Conservation (phyloP, 2,113 vertebrate species). For the Echinops telfairi region DNA sequence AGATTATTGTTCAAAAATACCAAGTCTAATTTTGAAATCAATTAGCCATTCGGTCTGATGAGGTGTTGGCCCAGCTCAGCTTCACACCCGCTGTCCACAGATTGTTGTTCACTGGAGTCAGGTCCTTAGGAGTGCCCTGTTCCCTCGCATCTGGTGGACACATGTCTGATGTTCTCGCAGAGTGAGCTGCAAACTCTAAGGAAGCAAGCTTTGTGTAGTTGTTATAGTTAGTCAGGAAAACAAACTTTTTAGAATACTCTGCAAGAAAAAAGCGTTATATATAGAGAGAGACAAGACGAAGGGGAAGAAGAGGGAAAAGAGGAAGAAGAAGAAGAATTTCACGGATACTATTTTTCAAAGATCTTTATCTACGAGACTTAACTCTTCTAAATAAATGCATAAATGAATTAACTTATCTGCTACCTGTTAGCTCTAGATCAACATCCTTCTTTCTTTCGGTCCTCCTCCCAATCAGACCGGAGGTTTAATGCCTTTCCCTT, state of each 20-base stretch:
- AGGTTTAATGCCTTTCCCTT: slow-evolving; percentile 41
- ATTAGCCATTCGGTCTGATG: slow-evolving; percentile 94
- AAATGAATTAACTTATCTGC: not conserved
- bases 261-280: slow-evolving; percentile 62
- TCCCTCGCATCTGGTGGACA: slow-evolving; percentile 92
- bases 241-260: slow-evolving; percentile 83
- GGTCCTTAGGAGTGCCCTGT: slow-evolving; percentile 85
- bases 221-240: slow-evolving; percentile 87
- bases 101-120: slow-evolving; percentile 92
- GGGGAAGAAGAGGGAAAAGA: not conserved
- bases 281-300: not conserved
- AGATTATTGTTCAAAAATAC: slow-evolving; percentile 96
- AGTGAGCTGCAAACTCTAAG: slow-evolving; percentile 86
- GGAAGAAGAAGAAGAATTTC: not conserved
- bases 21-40: slow-evolving; percentile 96
- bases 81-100: slow-evolving; percentile 94
- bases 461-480: not conserved
- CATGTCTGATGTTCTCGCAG: slow-evolving; percentile 90
- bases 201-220: slow-evolving; percentile 88
- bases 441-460: not conserved
- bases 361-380: slow-evolving; percentile 75
- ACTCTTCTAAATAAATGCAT: slow-evolving; percentile 71
- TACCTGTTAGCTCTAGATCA: not conserved
- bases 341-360: slow-evolving; percentile 68
- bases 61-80: slow-evolving; percentile 93